These are phyloP conservation scores for Dipodomys stephensi DNA, from an alignment of 2,113 vertebrate genomes.

Conservation along the genomic window DNA sequence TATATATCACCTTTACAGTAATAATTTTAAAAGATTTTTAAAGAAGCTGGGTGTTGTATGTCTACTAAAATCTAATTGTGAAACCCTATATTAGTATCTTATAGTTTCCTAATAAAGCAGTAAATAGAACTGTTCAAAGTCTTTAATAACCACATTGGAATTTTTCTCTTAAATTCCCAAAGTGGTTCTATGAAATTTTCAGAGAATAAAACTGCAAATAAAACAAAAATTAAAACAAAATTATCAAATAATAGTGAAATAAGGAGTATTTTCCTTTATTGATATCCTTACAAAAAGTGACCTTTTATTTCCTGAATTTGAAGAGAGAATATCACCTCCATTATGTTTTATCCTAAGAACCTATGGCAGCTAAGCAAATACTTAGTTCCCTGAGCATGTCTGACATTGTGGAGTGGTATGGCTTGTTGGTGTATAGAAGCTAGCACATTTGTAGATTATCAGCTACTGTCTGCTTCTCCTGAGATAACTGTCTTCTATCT, in stretches of 20 bases:
- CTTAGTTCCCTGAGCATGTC: neutral
- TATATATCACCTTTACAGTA: no score
- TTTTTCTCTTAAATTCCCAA: conserved; percentile 32
- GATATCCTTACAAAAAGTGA: neutral
- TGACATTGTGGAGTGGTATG: neutral
- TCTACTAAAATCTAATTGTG: neutral
- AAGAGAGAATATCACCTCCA: neutral
- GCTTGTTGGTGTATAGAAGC: no score
- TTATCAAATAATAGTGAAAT: conserved; percentile 11
- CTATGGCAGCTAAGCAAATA: neutral
- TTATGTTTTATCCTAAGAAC: neutral
- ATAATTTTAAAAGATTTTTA: no score
- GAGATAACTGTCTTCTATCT: neutral
- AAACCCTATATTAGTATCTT: neutral
- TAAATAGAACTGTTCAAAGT: conserved; percentile 31
- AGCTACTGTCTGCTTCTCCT: neutral
- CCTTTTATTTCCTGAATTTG: conserved; percentile 34
- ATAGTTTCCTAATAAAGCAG: neutral
- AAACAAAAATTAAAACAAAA: conserved; percentile 47
- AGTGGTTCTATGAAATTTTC: conserved; percentile 5
- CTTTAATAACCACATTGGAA: conserved; percentile 16
- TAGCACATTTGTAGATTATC: neutral
- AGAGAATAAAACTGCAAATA: conserved; percentile 20
- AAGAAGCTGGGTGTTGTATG: neutral
- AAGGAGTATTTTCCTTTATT: neutral